Conservation (phyloP, 1,140 invertebrate species). For the Bombus waltoni region DNA sequence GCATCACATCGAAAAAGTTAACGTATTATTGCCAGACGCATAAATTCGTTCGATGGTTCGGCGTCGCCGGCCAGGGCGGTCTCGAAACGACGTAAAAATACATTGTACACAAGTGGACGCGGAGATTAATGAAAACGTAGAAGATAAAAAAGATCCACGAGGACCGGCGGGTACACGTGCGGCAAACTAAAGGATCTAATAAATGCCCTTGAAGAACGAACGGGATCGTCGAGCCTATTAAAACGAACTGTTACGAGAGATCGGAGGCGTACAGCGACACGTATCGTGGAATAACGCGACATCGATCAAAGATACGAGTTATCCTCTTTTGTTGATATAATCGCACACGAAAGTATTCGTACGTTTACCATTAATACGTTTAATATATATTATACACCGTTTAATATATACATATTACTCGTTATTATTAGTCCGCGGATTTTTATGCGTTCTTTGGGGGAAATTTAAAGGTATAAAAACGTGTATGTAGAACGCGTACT, state of each 20-base stretch:
- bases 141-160: constrained; percentile 16
- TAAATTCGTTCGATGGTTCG: constrained; percentile 24
- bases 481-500: too few relatives aligned
- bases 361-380: background rate
- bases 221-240: constrained; percentile 30
- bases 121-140: constrained; percentile 33
- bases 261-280: background rate
- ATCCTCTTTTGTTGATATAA: background rate
- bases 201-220: constrained; percentile 35
- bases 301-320: background rate
- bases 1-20: background rate
- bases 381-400: too few relatives aligned
- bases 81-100: background rate
- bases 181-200: constrained; percentile 18
- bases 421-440: too few relatives aligned
- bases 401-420: too few relatives aligned
- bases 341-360: background rate
- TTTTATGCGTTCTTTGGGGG: too few relatives aligned
- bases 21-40: background rate
- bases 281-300: background rate
- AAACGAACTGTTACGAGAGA: constrained; percentile 44
- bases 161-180: constrained; percentile 2
- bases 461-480: too few relatives aligned
- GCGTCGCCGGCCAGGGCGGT: too few relatives aligned
- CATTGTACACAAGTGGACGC: background rate